Evolutionary conservation across 2,113 vertebrate species (phyloP).

Genomic region (Nibea albiflora): DNA sequence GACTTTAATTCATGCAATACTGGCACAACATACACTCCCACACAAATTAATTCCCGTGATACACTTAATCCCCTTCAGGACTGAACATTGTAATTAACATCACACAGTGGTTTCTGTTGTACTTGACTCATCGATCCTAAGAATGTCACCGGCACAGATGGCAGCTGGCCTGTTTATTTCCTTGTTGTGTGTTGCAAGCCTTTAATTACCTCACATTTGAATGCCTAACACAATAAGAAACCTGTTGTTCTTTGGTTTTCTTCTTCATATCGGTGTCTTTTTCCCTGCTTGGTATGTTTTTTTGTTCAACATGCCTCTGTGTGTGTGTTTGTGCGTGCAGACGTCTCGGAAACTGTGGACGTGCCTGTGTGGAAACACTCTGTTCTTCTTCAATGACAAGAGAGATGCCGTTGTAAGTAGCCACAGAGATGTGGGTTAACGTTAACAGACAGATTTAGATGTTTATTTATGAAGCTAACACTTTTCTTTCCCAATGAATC

Average conservation of each 20-base stretch:
- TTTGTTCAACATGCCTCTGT: neutral
- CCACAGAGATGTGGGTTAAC: neutral
- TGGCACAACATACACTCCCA: neutral
- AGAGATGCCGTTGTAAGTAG: slow-evolving; percentile 82
- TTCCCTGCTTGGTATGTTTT: neutral
- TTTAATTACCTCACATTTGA: neutral
- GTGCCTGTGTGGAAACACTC: slow-evolving; percentile 82
- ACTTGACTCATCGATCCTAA: slow-evolving; percentile 14
- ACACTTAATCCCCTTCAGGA: neutral
- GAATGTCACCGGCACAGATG: neutral
- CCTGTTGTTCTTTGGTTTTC: neutral
- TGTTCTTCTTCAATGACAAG: slow-evolving; percentile 85
- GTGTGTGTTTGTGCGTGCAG: slow-evolving; percentile 70
- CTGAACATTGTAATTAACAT: neutral
- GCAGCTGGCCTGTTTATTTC: neutral
- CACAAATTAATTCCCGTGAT: neutral
- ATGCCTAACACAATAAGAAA: neutral
- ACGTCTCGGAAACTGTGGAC: slow-evolving; percentile 85
- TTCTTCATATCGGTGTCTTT: neutral
- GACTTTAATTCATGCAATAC: neutral
- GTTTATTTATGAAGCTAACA: neutral
- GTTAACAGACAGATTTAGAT: neutral
- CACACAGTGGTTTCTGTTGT: neutral
- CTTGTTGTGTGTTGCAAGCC: neutral
- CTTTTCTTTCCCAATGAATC: neutral